Evolutionary conservation across 30 jellyfish, hydroid and myxozoan species (phyloP), one percentile per base, ranked within the genome.

Genomic region (Pseudorhiza aurosa): DNA sequence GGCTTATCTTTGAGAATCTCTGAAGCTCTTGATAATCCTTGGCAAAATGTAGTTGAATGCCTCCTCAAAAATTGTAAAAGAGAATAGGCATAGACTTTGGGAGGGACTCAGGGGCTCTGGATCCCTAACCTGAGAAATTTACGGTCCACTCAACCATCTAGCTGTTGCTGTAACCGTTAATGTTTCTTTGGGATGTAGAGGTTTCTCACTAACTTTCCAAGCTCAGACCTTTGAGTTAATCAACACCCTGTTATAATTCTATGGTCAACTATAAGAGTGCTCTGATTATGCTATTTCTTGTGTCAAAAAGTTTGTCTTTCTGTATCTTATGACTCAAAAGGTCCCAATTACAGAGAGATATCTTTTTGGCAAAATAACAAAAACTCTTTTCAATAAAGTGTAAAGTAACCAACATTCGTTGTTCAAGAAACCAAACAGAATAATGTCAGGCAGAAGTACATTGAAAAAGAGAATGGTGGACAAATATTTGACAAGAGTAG

Each of bases 251-350:
- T 42, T 42, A 15, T 42, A 50, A 50, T 50, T 50, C 65, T 50
- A 50, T 50, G 8, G 65, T n/a, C 8, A 5, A n/a, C 21, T 50
- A 50, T n/a, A 50, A n/a, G 29, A 50, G 65, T 17, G 65, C n/a
- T 50, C 65, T 50, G 65, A 50, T 22, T 5, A 50, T 50, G 29
- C 65, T 50, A 50, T 50, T 50, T 50, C 65, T 50, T 50, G 65
- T 50, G 65, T 50, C 65, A 50, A 50, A 22, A 5, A 50, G 65
- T 8, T 50, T 50, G 65, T 50, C 22, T 50, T 50, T 50, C 65
- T 4, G 9, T 5, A 50, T 22, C 9, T 50, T 50, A 5, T 50
- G 65, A 50, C 65, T 50, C 65, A 50, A 50, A 50, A 50, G 65
- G n/a, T 50, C 65, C 65, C 6, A 5, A 12, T 50, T 50, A 50